phyloP scores from a whole-genome alignment of 2,113 vertebrate genomes.

The Petrocephalus microphthalmus region DNA sequence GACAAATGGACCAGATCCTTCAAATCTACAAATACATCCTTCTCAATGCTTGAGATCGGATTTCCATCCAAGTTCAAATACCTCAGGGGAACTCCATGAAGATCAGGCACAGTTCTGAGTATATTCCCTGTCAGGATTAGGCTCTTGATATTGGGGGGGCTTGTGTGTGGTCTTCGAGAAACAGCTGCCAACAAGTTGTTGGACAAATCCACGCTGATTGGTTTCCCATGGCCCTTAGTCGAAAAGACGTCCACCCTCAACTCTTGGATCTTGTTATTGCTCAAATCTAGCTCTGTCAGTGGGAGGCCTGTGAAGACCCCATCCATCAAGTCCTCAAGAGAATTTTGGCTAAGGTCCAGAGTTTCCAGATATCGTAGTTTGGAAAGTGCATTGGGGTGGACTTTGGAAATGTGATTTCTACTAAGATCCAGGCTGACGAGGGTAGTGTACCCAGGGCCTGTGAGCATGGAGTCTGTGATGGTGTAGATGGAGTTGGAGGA shows the following conservation, averaged over 20 bases:
- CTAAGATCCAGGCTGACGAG: constrained; percentile 86
- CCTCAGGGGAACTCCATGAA: constrained; percentile 71
- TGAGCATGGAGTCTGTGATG: constrained; percentile 76
- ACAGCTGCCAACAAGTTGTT: constrained; percentile 70
- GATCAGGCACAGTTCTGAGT: constrained; percentile 60
- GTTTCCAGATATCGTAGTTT: constrained; percentile 88
- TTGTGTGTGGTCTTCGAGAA: constrained; percentile 24
- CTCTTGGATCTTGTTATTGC: constrained; percentile 75
- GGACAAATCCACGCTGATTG: constrained; percentile 78
- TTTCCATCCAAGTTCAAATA: constrained; percentile 85
- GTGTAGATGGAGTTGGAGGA: constrained; percentile 77
- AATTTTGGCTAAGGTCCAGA: constrained; percentile 87
- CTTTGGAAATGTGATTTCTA: constrained; percentile 72
- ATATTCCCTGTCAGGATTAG: constrained; percentile 78
- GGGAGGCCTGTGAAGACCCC: constrained; percentile 76
- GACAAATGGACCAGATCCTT: constrained; percentile 78
- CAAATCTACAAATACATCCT: constrained; percentile 65
- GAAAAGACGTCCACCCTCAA: constrained; percentile 68
- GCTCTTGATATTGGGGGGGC: constrained; percentile 69
- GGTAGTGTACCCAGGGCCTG: constrained; percentile 94
- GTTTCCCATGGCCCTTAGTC: constrained; percentile 68
- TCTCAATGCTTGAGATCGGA: constrained; percentile 60
- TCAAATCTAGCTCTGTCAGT: constrained; percentile 80
- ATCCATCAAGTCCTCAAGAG: constrained; percentile 62
- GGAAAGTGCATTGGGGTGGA: constrained; percentile 72